Evolutionary conservation across 2,113 vertebrate genomes (phyloP).

Genomic region (Zosterops lateralis): DNA sequence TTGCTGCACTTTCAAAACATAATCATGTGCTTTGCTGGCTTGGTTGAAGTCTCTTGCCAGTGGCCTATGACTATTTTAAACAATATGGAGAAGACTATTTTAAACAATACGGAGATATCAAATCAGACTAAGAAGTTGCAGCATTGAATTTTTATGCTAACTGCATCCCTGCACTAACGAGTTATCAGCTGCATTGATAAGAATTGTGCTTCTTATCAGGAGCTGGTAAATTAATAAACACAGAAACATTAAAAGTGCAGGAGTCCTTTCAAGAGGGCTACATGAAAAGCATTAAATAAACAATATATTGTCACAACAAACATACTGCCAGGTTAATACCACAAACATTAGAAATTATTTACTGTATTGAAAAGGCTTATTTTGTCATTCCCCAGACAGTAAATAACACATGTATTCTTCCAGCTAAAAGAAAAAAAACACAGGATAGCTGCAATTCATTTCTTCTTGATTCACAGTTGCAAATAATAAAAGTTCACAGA

Average conservation of each 20-base stretch:
- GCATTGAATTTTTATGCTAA: not conserved
- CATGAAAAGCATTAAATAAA: not conserved
- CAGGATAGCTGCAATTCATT: not conserved
- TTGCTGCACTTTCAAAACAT: not conserved
- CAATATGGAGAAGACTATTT: not conserved
- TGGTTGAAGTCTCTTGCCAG: not conserved
- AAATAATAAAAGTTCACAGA: slow-evolving; percentile 1
- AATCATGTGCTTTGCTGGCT: not conserved
- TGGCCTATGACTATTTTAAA: not conserved
- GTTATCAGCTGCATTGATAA: not conserved
- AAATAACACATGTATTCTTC: not conserved
- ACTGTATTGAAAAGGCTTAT: not conserved
- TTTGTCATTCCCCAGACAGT: not conserved
- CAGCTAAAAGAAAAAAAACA: not conserved
- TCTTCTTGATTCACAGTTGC: slow-evolving; percentile 33
- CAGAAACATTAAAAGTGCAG: not conserved
- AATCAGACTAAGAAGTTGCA: not conserved
- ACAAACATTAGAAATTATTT: not conserved
- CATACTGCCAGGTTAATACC: not conserved
- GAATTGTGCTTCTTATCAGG: not conserved
- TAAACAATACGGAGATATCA: not conserved
- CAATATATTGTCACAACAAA: not conserved
- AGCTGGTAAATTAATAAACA: not conserved
- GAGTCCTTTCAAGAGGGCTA: not conserved
- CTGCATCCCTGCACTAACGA: not conserved